These are phyloP conservation scores for Salvator merianae DNA, from an alignment of 2,113 vertebrate species.

Conservation along the genomic window DNA sequence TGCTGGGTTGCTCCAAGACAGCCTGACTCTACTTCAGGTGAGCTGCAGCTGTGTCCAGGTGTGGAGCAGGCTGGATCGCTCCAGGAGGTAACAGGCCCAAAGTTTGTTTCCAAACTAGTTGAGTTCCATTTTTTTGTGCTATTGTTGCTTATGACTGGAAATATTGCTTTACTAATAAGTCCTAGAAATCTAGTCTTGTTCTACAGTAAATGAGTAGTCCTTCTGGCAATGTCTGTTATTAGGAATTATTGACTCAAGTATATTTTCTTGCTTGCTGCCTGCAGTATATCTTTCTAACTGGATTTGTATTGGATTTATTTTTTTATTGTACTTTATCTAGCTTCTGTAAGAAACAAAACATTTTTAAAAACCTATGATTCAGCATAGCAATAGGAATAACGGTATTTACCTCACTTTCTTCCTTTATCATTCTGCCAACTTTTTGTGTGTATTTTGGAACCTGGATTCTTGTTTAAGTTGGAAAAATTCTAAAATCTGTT, in stretches of 20 bases:
- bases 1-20: too few relatives aligned
- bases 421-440: neutral
- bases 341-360: neutral
- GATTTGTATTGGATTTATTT: slow-evolving; percentile 14
- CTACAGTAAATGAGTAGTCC: slow-evolving; percentile 13
- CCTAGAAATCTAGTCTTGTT: slow-evolving; percentile 1
- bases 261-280: slow-evolving; percentile 20
- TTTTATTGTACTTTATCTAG: slow-evolving; percentile 4
- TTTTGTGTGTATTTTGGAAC: neutral
- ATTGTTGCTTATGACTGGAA: slow-evolving; percentile 27
- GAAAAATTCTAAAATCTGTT: neutral
- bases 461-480: neutral
- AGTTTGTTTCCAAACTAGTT: neutral
- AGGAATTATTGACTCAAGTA: slow-evolving; percentile 21
- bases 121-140: neutral
- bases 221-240: neutral
- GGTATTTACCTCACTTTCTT: neutral
- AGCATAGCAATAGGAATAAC: neutral
- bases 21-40: too few relatives aligned
- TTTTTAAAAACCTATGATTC: neutral
- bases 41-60: too few relatives aligned
- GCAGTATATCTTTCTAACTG: slow-evolving; percentile 3
- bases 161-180: slow-evolving; percentile 4
- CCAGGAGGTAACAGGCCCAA: neutral
- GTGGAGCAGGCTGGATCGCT: too few relatives aligned